These are phyloP conservation scores for Trichonephila inaurata DNA, from an alignment of 1,140 invertebrate species.

Conservation along the genomic window DNA sequence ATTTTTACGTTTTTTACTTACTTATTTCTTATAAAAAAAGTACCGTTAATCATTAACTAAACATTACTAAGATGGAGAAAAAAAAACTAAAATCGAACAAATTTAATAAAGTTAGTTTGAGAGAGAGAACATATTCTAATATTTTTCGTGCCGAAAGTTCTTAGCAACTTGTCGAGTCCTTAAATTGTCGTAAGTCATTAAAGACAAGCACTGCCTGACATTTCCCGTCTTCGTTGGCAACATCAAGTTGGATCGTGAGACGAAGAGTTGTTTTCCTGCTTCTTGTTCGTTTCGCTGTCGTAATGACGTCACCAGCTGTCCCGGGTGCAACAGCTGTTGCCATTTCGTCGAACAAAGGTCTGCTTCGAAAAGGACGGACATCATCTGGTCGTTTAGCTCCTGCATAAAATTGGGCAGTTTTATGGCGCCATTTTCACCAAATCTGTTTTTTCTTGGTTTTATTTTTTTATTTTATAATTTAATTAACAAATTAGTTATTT, in stretches of 20 bases:
- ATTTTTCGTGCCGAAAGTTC: neutral
- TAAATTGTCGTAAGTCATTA: constrained; percentile 55
- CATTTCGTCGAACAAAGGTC: constrained; percentile 54
- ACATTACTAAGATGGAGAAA: neutral
- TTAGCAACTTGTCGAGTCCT: neutral
- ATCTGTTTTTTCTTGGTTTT: neutral
- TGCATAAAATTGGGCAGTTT: neutral
- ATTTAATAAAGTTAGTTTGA: constrained; percentile 7
- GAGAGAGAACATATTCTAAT: neutral
- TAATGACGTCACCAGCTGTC: constrained; percentile 65
- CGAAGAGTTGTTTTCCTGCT: constrained; percentile 6
- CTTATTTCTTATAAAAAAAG: neutral
- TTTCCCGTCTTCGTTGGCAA: constrained; percentile 29
- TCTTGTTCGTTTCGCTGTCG: constrained; percentile 18
- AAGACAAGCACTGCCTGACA: constrained; percentile 25
- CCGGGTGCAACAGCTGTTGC: constrained; percentile 46
- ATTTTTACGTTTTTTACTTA: neutral
- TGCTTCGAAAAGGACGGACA: neutral
- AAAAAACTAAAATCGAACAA: neutral
- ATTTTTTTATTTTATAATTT: neutral
- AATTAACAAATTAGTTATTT: no score
- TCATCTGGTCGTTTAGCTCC: neutral
- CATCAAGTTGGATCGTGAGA: constrained; percentile 23
- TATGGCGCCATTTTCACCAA: constrained; percentile 10
- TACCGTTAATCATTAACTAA: neutral